Evolutionary conservation across 1,140 invertebrate species (phyloP), one percentile per base, ranked within the genome.

Genomic region (Pseudomyrmex dendroicus): DNA sequence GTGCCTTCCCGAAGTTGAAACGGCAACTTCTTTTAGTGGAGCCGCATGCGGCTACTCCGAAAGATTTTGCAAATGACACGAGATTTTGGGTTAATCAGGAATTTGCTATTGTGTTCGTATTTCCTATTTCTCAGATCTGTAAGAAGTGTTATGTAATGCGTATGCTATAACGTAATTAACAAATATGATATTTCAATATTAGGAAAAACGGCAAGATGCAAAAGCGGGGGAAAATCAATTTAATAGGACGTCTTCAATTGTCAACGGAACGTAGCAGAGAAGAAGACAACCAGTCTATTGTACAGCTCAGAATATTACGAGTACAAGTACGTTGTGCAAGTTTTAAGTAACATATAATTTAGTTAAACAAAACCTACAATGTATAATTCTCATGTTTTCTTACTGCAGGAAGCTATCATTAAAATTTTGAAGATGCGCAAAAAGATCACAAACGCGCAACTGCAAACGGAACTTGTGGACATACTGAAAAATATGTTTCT

Each of bases 401-500:
- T 46, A 70, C 9, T 20, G 96, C 96, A 99, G 96, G 98, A 99
- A 94, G 98, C 98, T n/a, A 99, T 99, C 84, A 99, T 99, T 84
- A 99, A 99, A 94, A 99, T 99, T 74, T 95, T 99, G 93, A 99
- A 99, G 94, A 99, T 99, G 98, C 95, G 99, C 73, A 99, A 99
- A 94, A 96, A 96, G 59, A 98, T 99, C 67, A 97, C 97, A 17
- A 99, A 99, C 93, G 98, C 97, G 64, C 98, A 99, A 85, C 95
- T 99, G 63, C 99, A 99, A 95, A 98, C 98, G 56, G 99, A 99
- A 95, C 95, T 99, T 56, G 97, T 99, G 8, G 99, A 99, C 95
- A 99, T 99, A 93, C 95, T 99, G 68, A 99, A 99, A 94, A 99
- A 99, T 93, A 99, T 99, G 98, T 99, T 99, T 95, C 94, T 99